Evolutionary conservation across 2,113 vertebrate species (phyloP).

Genomic region (Tiliqua scincoides): DNA sequence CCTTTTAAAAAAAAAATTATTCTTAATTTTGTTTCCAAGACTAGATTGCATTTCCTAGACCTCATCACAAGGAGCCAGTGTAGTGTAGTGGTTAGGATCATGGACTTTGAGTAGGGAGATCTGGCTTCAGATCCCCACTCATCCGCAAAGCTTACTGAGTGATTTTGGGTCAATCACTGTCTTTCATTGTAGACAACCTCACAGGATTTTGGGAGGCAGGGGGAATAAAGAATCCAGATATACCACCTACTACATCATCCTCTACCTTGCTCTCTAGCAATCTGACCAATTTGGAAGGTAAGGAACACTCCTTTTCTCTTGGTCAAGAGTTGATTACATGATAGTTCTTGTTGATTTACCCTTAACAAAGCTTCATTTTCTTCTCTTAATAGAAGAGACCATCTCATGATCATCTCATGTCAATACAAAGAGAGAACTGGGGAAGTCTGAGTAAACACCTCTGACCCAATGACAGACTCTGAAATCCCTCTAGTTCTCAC

Average conservation of each 20-base stretch:
- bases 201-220: too few relatives aligned
- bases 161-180: too few relatives aligned
- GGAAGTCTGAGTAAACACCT: conserved; percentile 18
- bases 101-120: too few relatives aligned
- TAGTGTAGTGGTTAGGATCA: too few relatives aligned
- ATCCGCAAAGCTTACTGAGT: too few relatives aligned
- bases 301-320: not conserved
- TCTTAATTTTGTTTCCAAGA: not conserved
- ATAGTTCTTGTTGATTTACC: not conserved
- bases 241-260: too few relatives aligned
- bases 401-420: too few relatives aligned
- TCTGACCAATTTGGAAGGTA: not conserved
- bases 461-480: conserved; percentile 4
- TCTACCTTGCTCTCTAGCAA: not conserved
- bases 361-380: conserved; percentile 15
- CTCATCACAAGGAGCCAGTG: not conserved
- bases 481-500: conserved; percentile 5
- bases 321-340: not conserved
- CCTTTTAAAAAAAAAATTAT: too few relatives aligned
- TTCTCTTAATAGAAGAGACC: not conserved
- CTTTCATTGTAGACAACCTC: too few relatives aligned
- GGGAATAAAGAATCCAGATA: too few relatives aligned
- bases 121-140: too few relatives aligned
- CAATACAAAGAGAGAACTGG: conserved; percentile 2
- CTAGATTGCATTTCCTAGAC: not conserved